Percentiles rank a stretch among this genome's conserved stretches.
Evolutionary conservation across 1,140 invertebrate genomes (phyloP).

Genomic region (Diorhabda carinulata): DNA sequence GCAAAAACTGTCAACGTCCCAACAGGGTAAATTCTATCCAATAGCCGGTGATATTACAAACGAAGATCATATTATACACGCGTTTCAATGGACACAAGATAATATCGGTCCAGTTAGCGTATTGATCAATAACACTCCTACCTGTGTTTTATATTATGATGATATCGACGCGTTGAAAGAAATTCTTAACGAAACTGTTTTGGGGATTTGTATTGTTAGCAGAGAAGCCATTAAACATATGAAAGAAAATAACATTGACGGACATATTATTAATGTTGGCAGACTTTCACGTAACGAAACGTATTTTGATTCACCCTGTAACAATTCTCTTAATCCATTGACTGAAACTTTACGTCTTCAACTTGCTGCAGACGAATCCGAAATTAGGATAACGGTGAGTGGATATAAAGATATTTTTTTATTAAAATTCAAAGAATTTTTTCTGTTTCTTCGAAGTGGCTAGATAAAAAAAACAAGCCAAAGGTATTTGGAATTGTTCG

Average conservation of each 20-base stretch:
- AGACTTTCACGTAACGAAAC: conserved; percentile 48
- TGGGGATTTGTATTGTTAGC: conserved; percentile 62
- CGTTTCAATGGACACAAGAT: conserved; percentile 61
- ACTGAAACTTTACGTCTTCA: conserved; percentile 54
- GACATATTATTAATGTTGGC: conserved; percentile 65
- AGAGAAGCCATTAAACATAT: conserved; percentile 59
- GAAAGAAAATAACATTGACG: conserved; percentile 56
- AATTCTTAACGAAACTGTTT: conserved; percentile 33
- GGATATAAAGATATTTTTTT: too few relatives aligned
- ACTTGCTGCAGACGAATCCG: conserved; percentile 42
- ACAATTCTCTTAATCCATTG: conserved; percentile 54
- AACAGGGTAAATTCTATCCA: conserved; percentile 11
- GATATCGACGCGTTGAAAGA: conserved; percentile 16
- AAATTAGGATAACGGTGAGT: conserved; percentile 50
- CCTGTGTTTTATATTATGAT: conserved; percentile 29
- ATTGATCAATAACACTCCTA: conserved; percentile 70
- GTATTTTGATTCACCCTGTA: conserved; percentile 33
- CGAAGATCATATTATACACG: conserved; percentile 52
- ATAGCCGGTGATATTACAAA: conserved; percentile 10
- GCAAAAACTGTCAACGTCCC: background rate
- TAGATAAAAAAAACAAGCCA: too few relatives aligned
- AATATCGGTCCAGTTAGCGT: conserved; percentile 63
- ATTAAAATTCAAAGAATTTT: too few relatives aligned
- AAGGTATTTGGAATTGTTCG: too few relatives aligned
- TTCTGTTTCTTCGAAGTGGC: too few relatives aligned